phyloP scores from a whole-genome alignment of 2,797 vertebrate species.

The Urophycis tenuis region DNA sequence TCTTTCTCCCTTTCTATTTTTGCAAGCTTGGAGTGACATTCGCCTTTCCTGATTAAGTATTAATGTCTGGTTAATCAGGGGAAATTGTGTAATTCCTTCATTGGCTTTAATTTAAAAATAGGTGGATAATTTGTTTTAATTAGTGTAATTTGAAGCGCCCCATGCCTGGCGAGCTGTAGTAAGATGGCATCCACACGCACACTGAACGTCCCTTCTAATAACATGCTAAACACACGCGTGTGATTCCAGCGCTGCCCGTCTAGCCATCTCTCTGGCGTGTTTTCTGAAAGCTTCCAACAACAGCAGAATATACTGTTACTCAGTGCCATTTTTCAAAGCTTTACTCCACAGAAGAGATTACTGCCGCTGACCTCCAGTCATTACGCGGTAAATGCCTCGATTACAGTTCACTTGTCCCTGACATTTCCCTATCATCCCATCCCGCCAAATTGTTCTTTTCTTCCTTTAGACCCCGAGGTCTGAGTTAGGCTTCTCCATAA shows the following conservation, averaged over 20 bases:
- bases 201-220: not conserved
- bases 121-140: constrained; percentile 43
- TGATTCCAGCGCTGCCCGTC: not conserved
- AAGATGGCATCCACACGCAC: not conserved
- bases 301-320: not conserved
- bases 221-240: not conserved
- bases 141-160: constrained; percentile 8
- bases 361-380: constrained; percentile 3
- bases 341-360: constrained; percentile 11
- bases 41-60: constrained; percentile 40
- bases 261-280: not conserved
- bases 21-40: constrained; percentile 25
- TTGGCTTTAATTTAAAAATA: constrained; percentile 35
- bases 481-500: constrained; percentile 32
- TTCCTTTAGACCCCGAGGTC: constrained; percentile 37
- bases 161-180: constrained; percentile 15
- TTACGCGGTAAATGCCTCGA: constrained; percentile 25
- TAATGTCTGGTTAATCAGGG: constrained; percentile 51
- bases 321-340: not conserved
- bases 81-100: constrained; percentile 46
- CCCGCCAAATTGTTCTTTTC: constrained; percentile 31
- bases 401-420: constrained; percentile 40
- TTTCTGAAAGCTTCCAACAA: not conserved
- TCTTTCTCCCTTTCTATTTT: constrained; percentile 29
- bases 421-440: constrained; percentile 35